Conservation (phyloP, 2,113 vertebrate species). For the Garra rufa region DNA sequence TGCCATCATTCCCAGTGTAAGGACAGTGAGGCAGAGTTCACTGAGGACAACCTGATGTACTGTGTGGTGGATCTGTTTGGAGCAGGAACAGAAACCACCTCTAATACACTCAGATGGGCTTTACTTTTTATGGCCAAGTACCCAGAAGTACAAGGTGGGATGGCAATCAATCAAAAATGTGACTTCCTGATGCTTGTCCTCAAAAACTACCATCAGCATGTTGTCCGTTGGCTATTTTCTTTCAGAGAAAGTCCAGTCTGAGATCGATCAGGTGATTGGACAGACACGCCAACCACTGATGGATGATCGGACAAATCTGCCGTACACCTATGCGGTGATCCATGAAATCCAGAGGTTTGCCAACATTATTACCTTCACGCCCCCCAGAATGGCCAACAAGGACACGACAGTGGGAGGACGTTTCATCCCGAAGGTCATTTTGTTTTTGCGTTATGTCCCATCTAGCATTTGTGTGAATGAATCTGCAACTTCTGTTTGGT, state of each 20-base stretch:
- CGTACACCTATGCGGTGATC: slow-evolving; percentile 49
- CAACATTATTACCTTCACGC: slow-evolving; percentile 58
- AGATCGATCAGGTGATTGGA: slow-evolving; percentile 60
- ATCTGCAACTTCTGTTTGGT: neutral
- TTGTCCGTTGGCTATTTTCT: neutral
- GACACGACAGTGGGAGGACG: slow-evolving; percentile 63
- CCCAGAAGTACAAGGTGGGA: slow-evolving; percentile 76
- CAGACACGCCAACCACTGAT: slow-evolving; percentile 53
- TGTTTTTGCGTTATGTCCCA: neutral
- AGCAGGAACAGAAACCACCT: slow-evolving; percentile 77
- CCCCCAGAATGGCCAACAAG: slow-evolving; percentile 54
- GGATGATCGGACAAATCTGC: slow-evolving; percentile 46
- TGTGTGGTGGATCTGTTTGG: slow-evolving; percentile 69
- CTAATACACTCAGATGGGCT: slow-evolving; percentile 74
- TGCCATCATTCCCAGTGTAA: slow-evolving; percentile 36
- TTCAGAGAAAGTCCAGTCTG: slow-evolving; percentile 51
- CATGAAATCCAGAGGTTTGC: slow-evolving; percentile 56
- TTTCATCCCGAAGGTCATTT: slow-evolving; percentile 46
- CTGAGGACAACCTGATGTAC: slow-evolving; percentile 65
- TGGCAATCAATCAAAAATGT: neutral
- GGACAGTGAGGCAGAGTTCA: slow-evolving; percentile 58
- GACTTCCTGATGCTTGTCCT: neutral
- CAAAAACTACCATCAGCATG: neutral
- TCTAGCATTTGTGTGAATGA: neutral
- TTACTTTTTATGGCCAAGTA: slow-evolving; percentile 71